phyloP scores from a whole-genome alignment of 2,797 vertebrate species.

The Spatula clypeata region DNA sequence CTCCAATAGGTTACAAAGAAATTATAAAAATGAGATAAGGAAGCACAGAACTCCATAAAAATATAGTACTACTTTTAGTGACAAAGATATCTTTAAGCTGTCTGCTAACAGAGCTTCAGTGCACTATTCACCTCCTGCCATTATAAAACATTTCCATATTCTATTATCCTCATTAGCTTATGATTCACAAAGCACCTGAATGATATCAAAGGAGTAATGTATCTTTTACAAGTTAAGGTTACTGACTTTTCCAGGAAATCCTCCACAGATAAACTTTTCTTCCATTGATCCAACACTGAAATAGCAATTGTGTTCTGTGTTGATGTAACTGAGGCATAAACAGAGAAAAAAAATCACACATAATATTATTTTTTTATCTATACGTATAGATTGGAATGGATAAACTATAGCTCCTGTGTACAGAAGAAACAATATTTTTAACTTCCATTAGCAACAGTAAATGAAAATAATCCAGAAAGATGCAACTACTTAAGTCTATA shows the following conservation, averaged over 20 bases:
- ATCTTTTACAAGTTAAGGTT: constrained; percentile 13
- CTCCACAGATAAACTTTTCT: constrained; percentile 54
- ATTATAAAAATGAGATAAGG: neutral
- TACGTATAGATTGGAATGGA: neutral
- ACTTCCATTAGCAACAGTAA: neutral
- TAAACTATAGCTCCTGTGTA: neutral
- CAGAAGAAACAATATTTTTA: neutral
- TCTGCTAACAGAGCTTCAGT: neutral
- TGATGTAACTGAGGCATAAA: constrained; percentile 59
- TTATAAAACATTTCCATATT: neutral
- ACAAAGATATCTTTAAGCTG: neutral
- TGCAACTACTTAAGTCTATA: neutral
- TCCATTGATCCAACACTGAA: constrained; percentile 77
- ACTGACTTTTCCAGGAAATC: constrained; percentile 85
- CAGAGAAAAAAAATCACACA: neutral
- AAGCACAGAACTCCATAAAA: neutral
- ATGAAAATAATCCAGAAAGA: neutral
- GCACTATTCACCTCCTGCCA: neutral
- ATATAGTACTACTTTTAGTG: neutral
- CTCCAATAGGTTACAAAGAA: neutral
- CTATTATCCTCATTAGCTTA: neutral
- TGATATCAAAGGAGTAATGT: neutral
- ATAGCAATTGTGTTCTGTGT: neutral
- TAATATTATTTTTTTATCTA: neutral
- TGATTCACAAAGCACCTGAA: neutral